These are phyloP conservation scores for Heliconius erato DNA, from an alignment of 2,888 invertebrate species.

Conservation along the genomic window DNA sequence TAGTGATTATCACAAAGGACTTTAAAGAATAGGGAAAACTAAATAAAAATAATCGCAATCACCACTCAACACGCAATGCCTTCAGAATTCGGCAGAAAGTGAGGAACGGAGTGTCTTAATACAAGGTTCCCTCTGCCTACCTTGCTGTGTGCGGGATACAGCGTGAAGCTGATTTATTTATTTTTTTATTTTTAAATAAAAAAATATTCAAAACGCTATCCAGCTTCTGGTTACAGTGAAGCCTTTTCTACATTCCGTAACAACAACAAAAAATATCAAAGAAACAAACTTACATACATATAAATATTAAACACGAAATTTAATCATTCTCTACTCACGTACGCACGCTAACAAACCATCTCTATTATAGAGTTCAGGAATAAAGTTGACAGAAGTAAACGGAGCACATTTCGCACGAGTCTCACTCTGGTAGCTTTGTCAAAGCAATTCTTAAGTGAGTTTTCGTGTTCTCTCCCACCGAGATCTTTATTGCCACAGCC, in stretches of 20 bases:
- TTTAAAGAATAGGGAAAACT: background rate
- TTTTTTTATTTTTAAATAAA: background rate
- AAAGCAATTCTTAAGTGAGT: slow-evolving; percentile 50
- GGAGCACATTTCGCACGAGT: slow-evolving; percentile 42
- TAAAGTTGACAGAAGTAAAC: slow-evolving; percentile 34
- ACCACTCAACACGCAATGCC: too few relatives aligned
- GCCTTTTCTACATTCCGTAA: too few relatives aligned
- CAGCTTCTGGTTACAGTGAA: background rate
- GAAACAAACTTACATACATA: background rate
- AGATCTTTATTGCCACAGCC: slow-evolving; percentile 63
- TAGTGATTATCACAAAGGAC: background rate
- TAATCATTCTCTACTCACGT: background rate
- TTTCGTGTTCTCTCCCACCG: slow-evolving; percentile 71
- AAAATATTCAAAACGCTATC: background rate
- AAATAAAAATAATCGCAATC: background rate
- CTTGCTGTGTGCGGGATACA: too few relatives aligned
- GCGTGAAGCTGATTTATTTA: too few relatives aligned
- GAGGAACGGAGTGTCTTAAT: too few relatives aligned
- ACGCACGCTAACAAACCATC: slow-evolving; percentile 4
- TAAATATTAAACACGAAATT: background rate
- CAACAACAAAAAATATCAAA: background rate
- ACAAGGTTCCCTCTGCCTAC: too few relatives aligned
- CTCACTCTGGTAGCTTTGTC: slow-evolving; percentile 46
- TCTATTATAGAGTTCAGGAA: slow-evolving; percentile 5
- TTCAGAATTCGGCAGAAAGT: too few relatives aligned